These are phyloP conservation scores for Drosophila hydei DNA, from an alignment of 1,140 invertebrate genomes.

Conservation along the genomic window DNA sequence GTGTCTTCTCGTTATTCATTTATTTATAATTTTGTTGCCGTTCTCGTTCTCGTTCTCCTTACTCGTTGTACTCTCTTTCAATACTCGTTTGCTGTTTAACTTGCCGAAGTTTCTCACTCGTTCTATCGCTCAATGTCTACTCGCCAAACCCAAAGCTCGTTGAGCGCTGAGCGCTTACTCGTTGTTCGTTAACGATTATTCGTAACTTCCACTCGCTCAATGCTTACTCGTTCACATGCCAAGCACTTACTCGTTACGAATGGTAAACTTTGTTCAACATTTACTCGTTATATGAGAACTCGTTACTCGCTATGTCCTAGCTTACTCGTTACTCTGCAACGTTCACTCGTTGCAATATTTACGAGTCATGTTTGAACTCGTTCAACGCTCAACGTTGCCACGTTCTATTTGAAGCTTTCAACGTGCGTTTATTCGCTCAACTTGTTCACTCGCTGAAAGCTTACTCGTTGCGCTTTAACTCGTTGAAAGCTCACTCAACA, in stretches of 20 bases:
- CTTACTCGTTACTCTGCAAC: background rate
- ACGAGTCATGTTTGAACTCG: no score
- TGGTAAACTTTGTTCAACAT: no score
- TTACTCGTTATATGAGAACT: no score
- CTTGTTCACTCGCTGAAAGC: slow-evolving; percentile 1
- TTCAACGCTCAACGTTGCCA: background rate
- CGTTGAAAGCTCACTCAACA: background rate
- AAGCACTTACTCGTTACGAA: slow-evolving; percentile 7
- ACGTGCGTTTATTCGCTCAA: no score
- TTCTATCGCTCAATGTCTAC: background rate
- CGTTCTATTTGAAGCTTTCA: background rate
- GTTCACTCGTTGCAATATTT: background rate
- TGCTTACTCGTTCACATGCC: slow-evolving; percentile 1
- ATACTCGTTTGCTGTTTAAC: background rate
- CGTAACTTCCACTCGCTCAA: background rate
- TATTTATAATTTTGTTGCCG: background rate
- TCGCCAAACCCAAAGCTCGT: no score
- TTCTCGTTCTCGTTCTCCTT: slow-evolving; percentile 3
- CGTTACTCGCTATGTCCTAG: no score
- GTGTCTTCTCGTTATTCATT: background rate
- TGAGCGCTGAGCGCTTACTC: background rate
- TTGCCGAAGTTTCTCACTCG: background rate
- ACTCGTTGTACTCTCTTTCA: background rate
- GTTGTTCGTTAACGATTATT: background rate
- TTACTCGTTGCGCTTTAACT: background rate